A percentile compares a stretch with the other conserved stretches of the same genome.
These are phyloP conservation scores for Syngnathus rostellatus DNA, from an alignment of 2,797 vertebrate genomes.

Conservation along the genomic window DNA sequence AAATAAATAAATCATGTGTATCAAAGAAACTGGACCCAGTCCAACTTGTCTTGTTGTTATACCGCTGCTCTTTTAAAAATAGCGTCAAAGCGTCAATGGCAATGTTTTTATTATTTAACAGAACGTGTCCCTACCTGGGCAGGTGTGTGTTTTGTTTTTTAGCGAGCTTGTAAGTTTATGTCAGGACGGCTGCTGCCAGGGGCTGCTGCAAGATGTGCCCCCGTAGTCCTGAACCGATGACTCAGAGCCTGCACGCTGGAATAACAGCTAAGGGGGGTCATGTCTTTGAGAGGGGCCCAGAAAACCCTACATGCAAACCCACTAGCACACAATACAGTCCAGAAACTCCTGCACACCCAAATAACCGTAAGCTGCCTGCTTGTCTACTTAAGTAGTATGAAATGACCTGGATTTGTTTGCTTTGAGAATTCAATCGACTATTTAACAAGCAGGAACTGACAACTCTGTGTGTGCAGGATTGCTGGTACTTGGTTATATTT, in stretches of 20 bases:
- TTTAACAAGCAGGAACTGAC: constrained; percentile 8
- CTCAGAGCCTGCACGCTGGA: constrained; percentile 50
- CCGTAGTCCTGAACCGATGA: constrained; percentile 46
- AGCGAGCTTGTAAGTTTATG: constrained; percentile 35
- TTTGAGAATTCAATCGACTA: neutral
- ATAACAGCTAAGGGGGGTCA: constrained; percentile 52
- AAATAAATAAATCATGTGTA: neutral
- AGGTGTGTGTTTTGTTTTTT: constrained; percentile 48
- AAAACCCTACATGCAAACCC: constrained; percentile 5
- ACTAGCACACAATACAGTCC: constrained; percentile 15
- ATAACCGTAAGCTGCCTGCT: neutral
- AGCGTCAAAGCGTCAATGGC: neutral
- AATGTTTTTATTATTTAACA: neutral
- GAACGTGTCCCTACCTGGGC: constrained; percentile 43
- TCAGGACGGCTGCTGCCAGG: constrained; percentile 30
- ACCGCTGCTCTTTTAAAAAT: neutral
- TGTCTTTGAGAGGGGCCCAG: constrained; percentile 21
- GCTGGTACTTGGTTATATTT: constrained; percentile 8
- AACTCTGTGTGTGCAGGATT: constrained; percentile 18
- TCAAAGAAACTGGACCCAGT: too few relatives aligned
- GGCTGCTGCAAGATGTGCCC: constrained; percentile 30
- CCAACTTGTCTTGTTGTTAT: neutral
- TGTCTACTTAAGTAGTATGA: neutral
- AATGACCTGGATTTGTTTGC: neutral
- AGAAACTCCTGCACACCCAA: constrained; percentile 22